Base-by-base conservation (phyloP, 1,140 invertebrate genomes). In the Watersipora subatra region DNA sequence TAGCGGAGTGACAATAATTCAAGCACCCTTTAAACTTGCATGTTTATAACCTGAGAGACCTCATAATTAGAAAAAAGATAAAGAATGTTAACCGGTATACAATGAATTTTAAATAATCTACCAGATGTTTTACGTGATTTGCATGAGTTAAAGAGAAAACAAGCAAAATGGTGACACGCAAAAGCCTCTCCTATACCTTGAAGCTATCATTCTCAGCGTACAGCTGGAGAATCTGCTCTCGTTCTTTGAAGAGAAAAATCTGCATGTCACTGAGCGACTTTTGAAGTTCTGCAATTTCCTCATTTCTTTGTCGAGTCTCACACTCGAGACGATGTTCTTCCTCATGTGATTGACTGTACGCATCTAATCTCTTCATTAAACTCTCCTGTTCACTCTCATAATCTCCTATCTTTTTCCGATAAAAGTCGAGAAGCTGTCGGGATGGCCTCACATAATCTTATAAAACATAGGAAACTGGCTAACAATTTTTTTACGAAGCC, bases 221-320 rank as follows among this genome's bases (percentile, higher is more conserved):
- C 1, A 81, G 68, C 64, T 76, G 68, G 1, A 80, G 67, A 1
- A 80, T 76, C 71, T 78, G 78, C 69, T 81, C 79, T 58, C 77
- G 70, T 66, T 81, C 79, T 69, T 81, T 74, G 62, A 78, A 79
- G 12, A 80, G 67, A 67, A 76, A 79, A 2, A 79, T 71, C 68
- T 81, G 79, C 77, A 80, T 79, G 65, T 81, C 79, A 73, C 76
- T 78, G 0, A 81, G 68, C 2, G 79, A 78, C 61, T 81, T 80
- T 70, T 81, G 78, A 25, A 81, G 68, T 64, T 80, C 79, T 29
- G 75, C 74, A 59, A 81, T 79, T 64, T 81, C 79, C 57, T 78
- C 77, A 56, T 80, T 77, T 63, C 76, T 69, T 64, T 79, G 77
- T 27, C 76, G 65, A 25, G 76, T 62, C 64, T 79, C 78, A 75